Base-by-base conservation (phyloP, 2,888 invertebrate species). In the Andrena fulva region DNA sequence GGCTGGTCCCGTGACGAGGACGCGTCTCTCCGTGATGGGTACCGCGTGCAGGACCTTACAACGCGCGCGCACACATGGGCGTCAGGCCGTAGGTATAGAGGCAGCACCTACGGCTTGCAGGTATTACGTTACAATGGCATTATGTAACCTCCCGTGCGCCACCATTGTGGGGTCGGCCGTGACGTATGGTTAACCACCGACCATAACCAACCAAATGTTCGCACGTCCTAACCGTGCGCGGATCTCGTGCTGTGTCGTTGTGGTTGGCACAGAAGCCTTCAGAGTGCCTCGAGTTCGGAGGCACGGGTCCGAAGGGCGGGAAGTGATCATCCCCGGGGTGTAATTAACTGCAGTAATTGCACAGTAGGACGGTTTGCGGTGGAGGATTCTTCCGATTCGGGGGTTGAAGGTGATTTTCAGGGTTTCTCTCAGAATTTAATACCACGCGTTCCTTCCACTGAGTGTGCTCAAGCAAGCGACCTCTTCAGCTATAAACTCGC, bases 161-260 rank as follows among this genome's bases (percentile, higher is more conserved):
- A 75, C 87, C 87, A 91, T 90, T 90, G 89, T 89, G 56, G 77
- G 83, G 64, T 72, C 71, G 75, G 67, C 70, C 82, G 87, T 90
- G 91, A 91, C 90, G 91, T 91, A 90, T 89, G 91, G 91, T 89
- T 91, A 91, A 90, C 91, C 91, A 91, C 85, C 89, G 83, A 89
- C 88, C 88, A 89, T 89, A 90, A 89, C 91, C 90, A 91, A 86
- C 91, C 89, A 89, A 91, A 91, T 90, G 91, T 90, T 91, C 91
- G 89, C 89, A 89, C 82, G 78, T 85, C 52, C 72, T 64, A 77
- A 80, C 68, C 66, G 74, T 73, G 68, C 12, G 56, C 70, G 33
- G 35, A 71, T 42, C 20, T 50, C 60, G 54, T 64, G 52, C n/a
- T n/a, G 48, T 27, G 16, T 20, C 16, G 33, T 8, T 42, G 42